Percentiles rank a stretch among this genome's conserved stretches.
Conservation (phyloP, 2,797 vertebrate species). For the Argyrosomus regius region DNA sequence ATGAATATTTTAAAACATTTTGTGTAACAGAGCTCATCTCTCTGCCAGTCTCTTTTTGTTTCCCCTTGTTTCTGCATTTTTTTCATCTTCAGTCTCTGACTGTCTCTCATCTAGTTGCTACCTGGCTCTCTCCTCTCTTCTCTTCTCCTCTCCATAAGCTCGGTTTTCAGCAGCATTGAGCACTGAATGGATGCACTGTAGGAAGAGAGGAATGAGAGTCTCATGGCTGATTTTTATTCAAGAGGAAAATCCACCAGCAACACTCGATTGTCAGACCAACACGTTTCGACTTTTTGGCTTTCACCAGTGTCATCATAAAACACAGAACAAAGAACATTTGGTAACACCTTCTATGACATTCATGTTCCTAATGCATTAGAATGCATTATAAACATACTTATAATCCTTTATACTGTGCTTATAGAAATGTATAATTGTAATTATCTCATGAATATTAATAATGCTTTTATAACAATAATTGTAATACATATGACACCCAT, state of each 20-base stretch:
- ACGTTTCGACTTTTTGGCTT: background rate
- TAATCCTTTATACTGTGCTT: no score
- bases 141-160: background rate
- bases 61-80: background rate
- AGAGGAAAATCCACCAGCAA: background rate
- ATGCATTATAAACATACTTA: no score
- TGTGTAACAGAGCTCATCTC: background rate
- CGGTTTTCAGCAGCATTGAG: background rate
- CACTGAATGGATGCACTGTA: background rate
- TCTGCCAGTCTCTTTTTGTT: background rate
- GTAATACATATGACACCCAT: no score
- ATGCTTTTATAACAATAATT: no score
- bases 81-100: background rate
- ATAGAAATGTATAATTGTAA: no score
- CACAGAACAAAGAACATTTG: background rate
- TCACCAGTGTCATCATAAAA: background rate
- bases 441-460: no score
- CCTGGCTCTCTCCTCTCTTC: background rate
- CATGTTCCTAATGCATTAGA: no score
- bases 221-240: background rate
- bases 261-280: background rate
- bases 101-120: no score
- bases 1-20: no score
- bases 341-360: no score
- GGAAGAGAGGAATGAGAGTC: slow-evolving; percentile 3